Evolutionary conservation across 30 jellyfish, hydroid and myxozoan species (phyloP), one percentile per base, ranked within the genome.

Genomic region (Sanderia malayensis): DNA sequence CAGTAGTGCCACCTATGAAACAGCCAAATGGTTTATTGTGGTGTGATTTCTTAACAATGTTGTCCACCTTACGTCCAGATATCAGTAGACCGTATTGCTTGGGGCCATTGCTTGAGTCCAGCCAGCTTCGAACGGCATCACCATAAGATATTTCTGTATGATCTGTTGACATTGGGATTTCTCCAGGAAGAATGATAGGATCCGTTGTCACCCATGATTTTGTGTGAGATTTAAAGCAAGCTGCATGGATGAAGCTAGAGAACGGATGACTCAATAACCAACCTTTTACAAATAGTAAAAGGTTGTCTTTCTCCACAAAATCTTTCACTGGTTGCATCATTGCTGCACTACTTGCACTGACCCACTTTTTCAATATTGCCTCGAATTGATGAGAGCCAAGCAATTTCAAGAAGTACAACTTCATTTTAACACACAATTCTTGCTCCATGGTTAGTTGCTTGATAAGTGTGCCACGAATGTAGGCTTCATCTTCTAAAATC

Each of bases 221-320:
- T 29, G 85, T 73, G 27, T 73, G 85, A 26, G 76, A 33, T 52
- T 73, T 73, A 74, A 9, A 31, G 53, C 85, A 73, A 21, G 85
- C 85, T 1, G 8, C 44, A 6, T 17, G 47, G 46, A 57, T 71
- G 13, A 17, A 20, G 17, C 23, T n/a, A 10, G 64, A 46, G 18
- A 73, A 32, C 41, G 85, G 85, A 22, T 37, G 68, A 41, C 46
- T 73, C 57, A 30, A 4, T 31, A 58, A 1, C 85, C 85, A 73
- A 10, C 86, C 77, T 33, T 22, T 3, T 19, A 52, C 86, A 47
- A 60, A 44, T 19, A 45, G 24, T 44, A 74, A 18, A 22, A 8
- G 7, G 44, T 61, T 60, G 30, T 34, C 86, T 23, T 60, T 59
- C 19, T 28, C 13, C 17, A 60, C 71, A 61, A 74, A 74, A 30